A percentile compares a stretch with the other conserved stretches of the same genome.
These are phyloP conservation scores for Pocillopora grandis DNA, from an alignment of 92 coral and sea anemone species.

Conservation along the genomic window DNA sequence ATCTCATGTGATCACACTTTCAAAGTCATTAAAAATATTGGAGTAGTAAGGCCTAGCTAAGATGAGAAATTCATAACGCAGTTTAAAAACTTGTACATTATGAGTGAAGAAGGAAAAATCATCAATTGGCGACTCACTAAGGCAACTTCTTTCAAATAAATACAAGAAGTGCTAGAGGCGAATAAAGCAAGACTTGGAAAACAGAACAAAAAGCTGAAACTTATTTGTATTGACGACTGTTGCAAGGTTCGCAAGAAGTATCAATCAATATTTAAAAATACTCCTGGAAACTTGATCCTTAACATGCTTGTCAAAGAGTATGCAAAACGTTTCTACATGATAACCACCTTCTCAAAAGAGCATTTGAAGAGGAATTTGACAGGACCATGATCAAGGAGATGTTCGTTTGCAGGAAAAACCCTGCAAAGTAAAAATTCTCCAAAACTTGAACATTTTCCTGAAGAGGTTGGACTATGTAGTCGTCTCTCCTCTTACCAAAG, in stretches of 20 bases:
- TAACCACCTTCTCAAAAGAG: slow-evolving; percentile 10
- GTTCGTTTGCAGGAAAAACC: slow-evolving; percentile 32
- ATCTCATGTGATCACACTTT: no score
- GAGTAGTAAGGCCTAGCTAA: no score
- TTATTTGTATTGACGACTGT: slow-evolving; percentile 59
- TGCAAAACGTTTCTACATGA: not conserved
- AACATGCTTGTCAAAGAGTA: slow-evolving; percentile 53
- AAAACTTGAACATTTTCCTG: slow-evolving; percentile 48
- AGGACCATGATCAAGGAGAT: slow-evolving; percentile 45
- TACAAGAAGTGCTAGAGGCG: slow-evolving; percentile 13
- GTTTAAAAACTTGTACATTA: no score
- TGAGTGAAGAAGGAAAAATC: no score
- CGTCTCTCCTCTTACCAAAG: slow-evolving; percentile 29
- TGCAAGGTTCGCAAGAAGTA: slow-evolving; percentile 55
- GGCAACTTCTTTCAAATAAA: slow-evolving; percentile 28
- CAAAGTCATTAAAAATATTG: no score
- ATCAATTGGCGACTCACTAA: not conserved
- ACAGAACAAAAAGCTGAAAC: slow-evolving; percentile 7
- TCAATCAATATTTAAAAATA: slow-evolving; percentile 33
- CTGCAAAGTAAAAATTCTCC: slow-evolving; percentile 18
- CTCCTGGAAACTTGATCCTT: slow-evolving; percentile 55
- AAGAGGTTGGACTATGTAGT: slow-evolving; percentile 50
- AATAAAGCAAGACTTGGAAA: slow-evolving; percentile 2
- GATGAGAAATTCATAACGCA: no score
- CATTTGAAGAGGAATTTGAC: not conserved